phyloP scores from a whole-genome alignment of 2,797 vertebrate genomes.

The Amniataba percoides region DNA sequence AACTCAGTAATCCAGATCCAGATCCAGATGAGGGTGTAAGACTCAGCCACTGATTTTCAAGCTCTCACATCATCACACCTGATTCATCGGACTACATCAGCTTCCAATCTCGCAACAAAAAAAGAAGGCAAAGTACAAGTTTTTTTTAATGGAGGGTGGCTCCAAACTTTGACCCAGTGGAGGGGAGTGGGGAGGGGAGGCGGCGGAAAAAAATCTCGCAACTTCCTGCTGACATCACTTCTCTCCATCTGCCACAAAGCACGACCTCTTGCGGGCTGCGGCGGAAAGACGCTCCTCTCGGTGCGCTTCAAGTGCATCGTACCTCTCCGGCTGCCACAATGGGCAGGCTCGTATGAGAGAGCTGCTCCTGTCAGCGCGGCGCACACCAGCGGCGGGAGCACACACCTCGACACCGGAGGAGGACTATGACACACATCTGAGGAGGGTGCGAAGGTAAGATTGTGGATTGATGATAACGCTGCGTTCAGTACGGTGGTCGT shows the following conservation, averaged over 20 bases:
- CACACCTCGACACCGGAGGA: slow-evolving; percentile 20
- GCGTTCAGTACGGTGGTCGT: slow-evolving; percentile 1
- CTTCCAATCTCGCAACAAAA: neutral
- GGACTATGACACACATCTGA: slow-evolving; percentile 49
- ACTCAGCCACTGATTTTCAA: neutral
- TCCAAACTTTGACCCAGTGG: neutral
- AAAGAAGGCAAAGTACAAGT: neutral
- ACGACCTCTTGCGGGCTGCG: slow-evolving; percentile 66
- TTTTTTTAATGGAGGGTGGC: neutral
- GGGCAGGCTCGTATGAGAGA: slow-evolving; percentile 65
- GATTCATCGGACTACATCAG: neutral
- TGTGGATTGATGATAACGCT: neutral
- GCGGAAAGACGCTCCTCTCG: neutral
- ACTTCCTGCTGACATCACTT: neutral
- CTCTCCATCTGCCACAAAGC: slow-evolving; percentile 8
- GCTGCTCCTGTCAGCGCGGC: slow-evolving; percentile 40
- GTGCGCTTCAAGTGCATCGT: slow-evolving; percentile 28
- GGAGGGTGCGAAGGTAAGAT: slow-evolving; percentile 53
- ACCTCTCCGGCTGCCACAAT: slow-evolving; percentile 71
- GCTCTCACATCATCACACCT: neutral
- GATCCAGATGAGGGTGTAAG: neutral
- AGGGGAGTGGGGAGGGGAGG: too few relatives aligned
- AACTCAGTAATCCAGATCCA: neutral
- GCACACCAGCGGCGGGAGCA: slow-evolving; percentile 50
- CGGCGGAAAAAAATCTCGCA: too few relatives aligned